phyloP scores from a whole-genome alignment of 1,140 invertebrate genomes.

The Zaprionus taronus region DNA sequence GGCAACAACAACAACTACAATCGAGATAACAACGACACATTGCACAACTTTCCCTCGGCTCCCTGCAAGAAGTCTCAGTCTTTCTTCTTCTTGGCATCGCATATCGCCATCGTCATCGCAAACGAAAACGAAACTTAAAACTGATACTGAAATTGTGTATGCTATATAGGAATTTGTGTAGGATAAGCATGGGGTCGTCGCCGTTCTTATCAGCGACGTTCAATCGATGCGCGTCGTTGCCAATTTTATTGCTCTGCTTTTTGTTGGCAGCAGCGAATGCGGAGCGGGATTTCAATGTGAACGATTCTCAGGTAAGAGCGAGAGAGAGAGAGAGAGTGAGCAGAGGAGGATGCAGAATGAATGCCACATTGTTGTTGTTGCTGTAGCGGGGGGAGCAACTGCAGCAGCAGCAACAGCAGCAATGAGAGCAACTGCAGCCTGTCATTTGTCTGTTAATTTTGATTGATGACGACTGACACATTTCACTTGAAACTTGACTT shows the following conservation, averaged over 20 bases:
- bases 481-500: constrained; percentile 52
- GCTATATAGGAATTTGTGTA: constrained; percentile 14
- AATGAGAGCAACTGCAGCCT: constrained; percentile 14
- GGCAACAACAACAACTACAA: constrained; percentile 16
- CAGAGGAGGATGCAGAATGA: neutral
- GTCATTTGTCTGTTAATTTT: constrained; percentile 54
- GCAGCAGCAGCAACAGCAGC: constrained; percentile 1
- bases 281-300: constrained; percentile 80
- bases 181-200: constrained; percentile 30
- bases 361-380: constrained; percentile 10
- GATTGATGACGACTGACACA: constrained; percentile 63
- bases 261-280: constrained; percentile 36
- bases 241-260: constrained; percentile 48
- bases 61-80: neutral
- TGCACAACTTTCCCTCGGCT: constrained; percentile 35
- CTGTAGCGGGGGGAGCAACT: neutral
- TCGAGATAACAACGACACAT: constrained; percentile 18
- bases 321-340: neutral
- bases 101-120: constrained; percentile 33
- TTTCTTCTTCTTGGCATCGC: constrained; percentile 11
- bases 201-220: constrained; percentile 41
- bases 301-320: constrained; percentile 78
- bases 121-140: constrained; percentile 58
- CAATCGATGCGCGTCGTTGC: constrained; percentile 38
- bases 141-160: constrained; percentile 51